Percentiles rank a stretch among this genome's conserved stretches.
phyloP scores from a whole-genome alignment of 2,888 invertebrate species.

The Aromia moschata region DNA sequence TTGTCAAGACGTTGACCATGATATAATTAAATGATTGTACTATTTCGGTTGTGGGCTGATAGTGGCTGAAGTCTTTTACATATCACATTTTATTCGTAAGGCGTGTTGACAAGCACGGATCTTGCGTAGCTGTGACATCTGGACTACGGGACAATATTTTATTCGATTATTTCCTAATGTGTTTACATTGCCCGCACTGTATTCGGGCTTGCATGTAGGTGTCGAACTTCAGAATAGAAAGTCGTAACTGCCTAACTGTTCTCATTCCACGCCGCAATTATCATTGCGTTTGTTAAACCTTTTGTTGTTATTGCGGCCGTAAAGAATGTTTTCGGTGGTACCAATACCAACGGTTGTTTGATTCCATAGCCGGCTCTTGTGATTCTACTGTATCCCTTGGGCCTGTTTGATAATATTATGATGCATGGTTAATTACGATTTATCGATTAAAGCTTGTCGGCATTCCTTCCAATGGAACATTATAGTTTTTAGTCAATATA shows the following conservation, averaged over 20 bases:
- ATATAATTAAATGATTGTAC: too few relatives aligned
- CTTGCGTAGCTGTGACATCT: neutral
- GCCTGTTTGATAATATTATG: slow-evolving; percentile 14
- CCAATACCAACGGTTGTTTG: slow-evolving; percentile 22
- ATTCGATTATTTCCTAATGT: slow-evolving; percentile 25
- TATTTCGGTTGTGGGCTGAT: too few relatives aligned
- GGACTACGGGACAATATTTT: neutral
- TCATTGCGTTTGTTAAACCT: slow-evolving; percentile 19
- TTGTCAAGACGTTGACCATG: too few relatives aligned
- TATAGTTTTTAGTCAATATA: too few relatives aligned
- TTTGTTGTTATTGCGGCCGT: slow-evolving; percentile 16
- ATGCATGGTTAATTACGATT: slow-evolving; percentile 22
- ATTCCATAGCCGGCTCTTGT: slow-evolving; percentile 13
- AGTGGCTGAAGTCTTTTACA: too few relatives aligned
- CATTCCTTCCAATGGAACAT: too few relatives aligned
- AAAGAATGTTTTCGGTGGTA: slow-evolving; percentile 23
- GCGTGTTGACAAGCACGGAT: too few relatives aligned
- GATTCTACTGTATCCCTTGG: slow-evolving; percentile 1
- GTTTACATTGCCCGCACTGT: slow-evolving; percentile 23
- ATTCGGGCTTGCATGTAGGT: slow-evolving; percentile 19
- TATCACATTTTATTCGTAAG: too few relatives aligned
- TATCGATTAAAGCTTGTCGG: too few relatives aligned
- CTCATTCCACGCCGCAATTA: slow-evolving; percentile 21
- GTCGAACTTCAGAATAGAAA: slow-evolving; percentile 24
- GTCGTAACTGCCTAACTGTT: slow-evolving; percentile 24